Evolutionary conservation across 2,797 vertebrate genomes (phyloP).

Genomic region (Hydrocynus forskahlii): DNA sequence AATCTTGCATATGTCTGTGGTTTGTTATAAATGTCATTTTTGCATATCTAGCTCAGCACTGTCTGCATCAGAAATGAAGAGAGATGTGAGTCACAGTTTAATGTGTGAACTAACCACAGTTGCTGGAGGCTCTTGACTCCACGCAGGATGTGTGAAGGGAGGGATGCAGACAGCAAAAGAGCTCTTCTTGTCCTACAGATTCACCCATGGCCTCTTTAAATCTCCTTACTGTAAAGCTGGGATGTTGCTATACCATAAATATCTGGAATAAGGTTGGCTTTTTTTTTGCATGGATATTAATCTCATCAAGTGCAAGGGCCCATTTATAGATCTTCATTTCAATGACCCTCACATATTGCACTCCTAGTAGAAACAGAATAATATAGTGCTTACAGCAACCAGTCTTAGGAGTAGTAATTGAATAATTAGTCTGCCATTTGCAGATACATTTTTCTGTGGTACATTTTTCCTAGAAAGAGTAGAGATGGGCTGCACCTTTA

Average conservation of each 20-base stretch:
- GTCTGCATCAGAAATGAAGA: conserved; percentile 9
- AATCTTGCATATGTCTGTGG: neutral
- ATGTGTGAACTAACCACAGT: conserved; percentile 8
- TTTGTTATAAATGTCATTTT: conserved; percentile 23
- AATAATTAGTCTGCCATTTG: too few relatives aligned
- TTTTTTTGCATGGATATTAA: neutral
- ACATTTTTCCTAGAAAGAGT: too few relatives aligned
- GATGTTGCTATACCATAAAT: conserved; percentile 9
- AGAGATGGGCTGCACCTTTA: too few relatives aligned
- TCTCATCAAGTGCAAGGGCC: neutral
- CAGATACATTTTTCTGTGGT: too few relatives aligned
- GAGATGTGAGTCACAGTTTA: conserved; percentile 20
- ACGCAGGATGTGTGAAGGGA: neutral
- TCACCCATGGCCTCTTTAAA: conserved; percentile 1
- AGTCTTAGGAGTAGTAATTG: too few relatives aligned
- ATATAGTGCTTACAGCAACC: neutral
- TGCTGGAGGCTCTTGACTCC: conserved; percentile 27
- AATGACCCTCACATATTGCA: neutral
- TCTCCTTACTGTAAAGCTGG: conserved; percentile 2
- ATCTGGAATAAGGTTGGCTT: neutral
- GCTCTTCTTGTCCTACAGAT: conserved; percentile 1
- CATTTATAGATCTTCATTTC: neutral
- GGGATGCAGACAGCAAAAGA: conserved; percentile 13
- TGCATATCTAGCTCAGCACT: conserved; percentile 19
- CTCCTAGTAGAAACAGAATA: neutral